Evolutionary conservation across 2,797 vertebrate species (phyloP).

Genomic region (Sebastiscus tertius): DNA sequence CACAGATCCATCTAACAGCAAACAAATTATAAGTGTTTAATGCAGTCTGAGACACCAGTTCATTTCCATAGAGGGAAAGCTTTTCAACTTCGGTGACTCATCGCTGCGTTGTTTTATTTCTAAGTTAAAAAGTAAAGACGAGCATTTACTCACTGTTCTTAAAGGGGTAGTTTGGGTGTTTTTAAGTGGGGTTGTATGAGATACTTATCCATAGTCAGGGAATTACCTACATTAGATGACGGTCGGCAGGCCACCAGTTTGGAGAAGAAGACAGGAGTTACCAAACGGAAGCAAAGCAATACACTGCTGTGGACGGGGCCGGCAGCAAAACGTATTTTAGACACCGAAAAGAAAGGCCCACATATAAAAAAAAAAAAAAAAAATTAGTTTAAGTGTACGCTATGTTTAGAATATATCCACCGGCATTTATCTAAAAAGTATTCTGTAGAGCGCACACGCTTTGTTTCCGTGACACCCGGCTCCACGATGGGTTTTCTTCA

Average conservation of each 20-base stretch:
- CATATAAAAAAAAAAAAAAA: not conserved
- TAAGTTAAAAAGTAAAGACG: not conserved
- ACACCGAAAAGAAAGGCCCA: not conserved
- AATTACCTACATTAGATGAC: not conserved
- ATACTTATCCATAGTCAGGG: not conserved
- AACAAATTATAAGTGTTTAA: slow-evolving; percentile 57
- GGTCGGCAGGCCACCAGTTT: not conserved
- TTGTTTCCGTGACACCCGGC: not conserved
- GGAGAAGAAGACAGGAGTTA: not conserved
- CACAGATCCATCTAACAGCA: slow-evolving; percentile 35
- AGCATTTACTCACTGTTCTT: not conserved
- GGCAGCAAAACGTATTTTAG: not conserved
- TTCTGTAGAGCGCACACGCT: not conserved
- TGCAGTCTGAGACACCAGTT: slow-evolving; percentile 43
- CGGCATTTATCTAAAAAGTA: not conserved
- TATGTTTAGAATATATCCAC: not conserved
- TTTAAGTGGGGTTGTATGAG: not conserved
- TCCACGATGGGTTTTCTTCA: not conserved
- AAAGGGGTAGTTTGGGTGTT: not conserved
- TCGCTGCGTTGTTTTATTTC: slow-evolving; percentile 12
- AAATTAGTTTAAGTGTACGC: not conserved
- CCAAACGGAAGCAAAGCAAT: not conserved
- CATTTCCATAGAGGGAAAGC: slow-evolving; percentile 37
- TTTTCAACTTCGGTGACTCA: slow-evolving; percentile 40
- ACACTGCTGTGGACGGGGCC: not conserved